phyloP scores from a whole-genome alignment of 35 echinoderm and acorn worm species.

The Patiria miniata region DNA sequence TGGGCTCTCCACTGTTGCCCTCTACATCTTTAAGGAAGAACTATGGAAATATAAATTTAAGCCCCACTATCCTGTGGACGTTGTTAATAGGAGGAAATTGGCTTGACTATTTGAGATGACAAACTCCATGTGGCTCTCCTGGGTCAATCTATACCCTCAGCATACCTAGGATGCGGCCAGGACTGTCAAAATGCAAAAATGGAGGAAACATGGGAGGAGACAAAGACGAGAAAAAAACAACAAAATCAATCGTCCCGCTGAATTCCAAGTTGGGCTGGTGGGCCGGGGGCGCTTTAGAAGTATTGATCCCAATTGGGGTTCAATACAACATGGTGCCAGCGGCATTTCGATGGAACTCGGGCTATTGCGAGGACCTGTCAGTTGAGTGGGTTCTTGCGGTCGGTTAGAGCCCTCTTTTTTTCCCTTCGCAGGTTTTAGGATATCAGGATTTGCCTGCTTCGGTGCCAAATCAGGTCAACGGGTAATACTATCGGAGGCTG shows the following conservation, averaged over 20 bases:
- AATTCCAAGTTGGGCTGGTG: slow-evolving; percentile 2
- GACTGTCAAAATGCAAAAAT: background rate
- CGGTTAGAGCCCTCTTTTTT: background rate
- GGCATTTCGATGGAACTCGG: background rate
- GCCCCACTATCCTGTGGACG: background rate
- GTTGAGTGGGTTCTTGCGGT: background rate
- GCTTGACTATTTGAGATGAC: background rate
- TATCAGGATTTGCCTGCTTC: too few species aligned
- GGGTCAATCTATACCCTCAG: background rate
- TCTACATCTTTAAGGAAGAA: too few species aligned
- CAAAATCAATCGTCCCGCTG: background rate
- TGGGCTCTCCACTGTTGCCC: too few species aligned
- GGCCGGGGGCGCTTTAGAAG: background rate
- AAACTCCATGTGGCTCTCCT: background rate
- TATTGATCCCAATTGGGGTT: slow-evolving; percentile 8
- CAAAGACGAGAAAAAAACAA: background rate
- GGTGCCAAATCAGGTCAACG: too few species aligned
- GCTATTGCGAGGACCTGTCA: background rate
- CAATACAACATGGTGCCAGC: background rate
- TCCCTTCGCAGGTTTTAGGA: too few species aligned
- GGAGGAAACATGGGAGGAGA: background rate
- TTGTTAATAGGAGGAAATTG: background rate
- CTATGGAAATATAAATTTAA: too few species aligned
- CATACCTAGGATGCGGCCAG: background rate
- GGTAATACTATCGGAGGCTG: too few species aligned